phyloP scores from a whole-genome alignment of 2,797 vertebrate species.

The Phalanger gymnotis region DNA sequence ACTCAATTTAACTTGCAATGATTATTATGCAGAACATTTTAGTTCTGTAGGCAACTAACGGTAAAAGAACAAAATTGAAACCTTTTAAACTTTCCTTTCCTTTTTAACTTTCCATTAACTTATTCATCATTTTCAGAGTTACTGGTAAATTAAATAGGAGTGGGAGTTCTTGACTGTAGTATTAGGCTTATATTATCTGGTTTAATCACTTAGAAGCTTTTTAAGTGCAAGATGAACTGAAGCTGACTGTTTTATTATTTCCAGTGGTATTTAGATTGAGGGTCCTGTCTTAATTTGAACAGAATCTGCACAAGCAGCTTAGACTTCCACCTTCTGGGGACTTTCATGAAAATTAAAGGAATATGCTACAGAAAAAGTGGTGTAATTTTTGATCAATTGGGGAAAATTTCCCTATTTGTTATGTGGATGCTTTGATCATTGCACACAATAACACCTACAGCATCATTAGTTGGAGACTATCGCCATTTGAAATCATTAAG shows the following conservation, averaged over 20 bases:
- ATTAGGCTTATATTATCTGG: conserved; percentile 46
- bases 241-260: conserved; percentile 23
- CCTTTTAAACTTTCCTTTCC: conserved; percentile 63
- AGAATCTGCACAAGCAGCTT: conserved; percentile 1
- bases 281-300: not conserved
- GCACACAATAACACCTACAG: not conserved
- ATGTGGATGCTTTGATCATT: not conserved
- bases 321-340: not conserved
- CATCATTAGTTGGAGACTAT: not conserved
- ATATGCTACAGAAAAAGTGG: not conserved
- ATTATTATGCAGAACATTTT: not conserved
- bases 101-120: conserved; percentile 70
- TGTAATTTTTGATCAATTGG: not conserved
- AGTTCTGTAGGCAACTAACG: conserved; percentile 23
- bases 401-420: not conserved
- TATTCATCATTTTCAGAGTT: conserved; percentile 58
- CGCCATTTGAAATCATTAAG: not conserved
- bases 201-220: conserved; percentile 47
- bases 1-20: not conserved
- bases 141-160: conserved; percentile 53
- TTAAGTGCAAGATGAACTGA: conserved; percentile 50
- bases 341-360: not conserved
- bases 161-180: conserved; percentile 29
- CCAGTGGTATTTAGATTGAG: conserved; percentile 35
- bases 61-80: not conserved